Base-by-base conservation (phyloP, 2,888 invertebrate species). In the Athrips mouffetella region DNA sequence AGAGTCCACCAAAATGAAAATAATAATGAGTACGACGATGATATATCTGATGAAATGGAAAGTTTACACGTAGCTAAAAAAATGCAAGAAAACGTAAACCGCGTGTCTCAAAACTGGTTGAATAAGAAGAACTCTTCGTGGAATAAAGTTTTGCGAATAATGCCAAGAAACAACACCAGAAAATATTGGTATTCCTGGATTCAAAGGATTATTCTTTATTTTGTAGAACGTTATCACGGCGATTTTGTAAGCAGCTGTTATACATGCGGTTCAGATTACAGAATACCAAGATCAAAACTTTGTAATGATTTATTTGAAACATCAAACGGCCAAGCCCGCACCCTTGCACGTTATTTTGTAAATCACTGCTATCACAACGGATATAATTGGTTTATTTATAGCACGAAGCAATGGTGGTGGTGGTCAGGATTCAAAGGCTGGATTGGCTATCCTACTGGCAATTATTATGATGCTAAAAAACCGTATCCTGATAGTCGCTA, bases 261-360 rank as follows among this genome's bases (percentile, higher is more conserved):
- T 41, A 47, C 49, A 7, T 61, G 59, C 16, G 58, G 57, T 2
- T 13, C 52, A 6, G 21, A 21, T 2, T 10, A 25, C 1, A n/a
- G 45, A 1, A 52, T 63, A 1, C 59, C 59, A 0, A 8, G 11
- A 2, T 47, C 20, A 6, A 49, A 57, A 0, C 5, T 55, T 3
- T 65, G 63, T 42, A 51, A 58, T 18, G 47, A 59, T 20, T 29
- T 47, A 2, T 65, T 60, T 31, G 55, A 56, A 3, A 51, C 55
- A 3, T 25, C 39, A 1, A 44, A 56, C 41, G 16, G 35, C n/a
- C 27, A 35, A 0, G n/a, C 39, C n/a, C 44, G 47, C 4, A 47
- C 45, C 2, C 6, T 51, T 11, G 35, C 39, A 10, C 45, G 51
- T 6, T 55, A 50, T 25, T 52, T 52, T 18, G 50, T 52, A 8